Evolutionary conservation across 2,888 invertebrate species (phyloP).

Genomic region (Luperina nickerlii): DNA sequence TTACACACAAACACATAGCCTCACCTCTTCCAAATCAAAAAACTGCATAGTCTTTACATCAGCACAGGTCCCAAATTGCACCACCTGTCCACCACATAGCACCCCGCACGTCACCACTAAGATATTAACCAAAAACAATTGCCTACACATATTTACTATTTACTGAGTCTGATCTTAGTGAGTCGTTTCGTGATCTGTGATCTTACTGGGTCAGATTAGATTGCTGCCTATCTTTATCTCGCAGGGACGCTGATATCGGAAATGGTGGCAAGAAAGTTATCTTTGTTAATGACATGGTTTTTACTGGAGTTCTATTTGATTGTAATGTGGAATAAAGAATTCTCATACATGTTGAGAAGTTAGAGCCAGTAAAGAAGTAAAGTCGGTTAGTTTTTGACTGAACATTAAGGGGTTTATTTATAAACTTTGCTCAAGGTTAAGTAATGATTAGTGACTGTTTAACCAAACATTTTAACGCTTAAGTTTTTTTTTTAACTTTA

Average conservation of each 20-base stretch:
- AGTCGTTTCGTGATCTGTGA: slow-evolving; percentile 12
- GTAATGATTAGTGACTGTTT: neutral
- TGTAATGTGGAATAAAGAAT: too few relatives aligned
- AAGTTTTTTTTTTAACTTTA: neutral
- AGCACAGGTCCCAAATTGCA: slow-evolving; percentile 81
- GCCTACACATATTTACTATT: slow-evolving; percentile 67
- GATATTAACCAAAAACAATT: slow-evolving; percentile 57
- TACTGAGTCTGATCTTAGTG: slow-evolving; percentile 24
- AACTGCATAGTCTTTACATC: slow-evolving; percentile 79
- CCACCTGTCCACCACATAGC: slow-evolving; percentile 74
- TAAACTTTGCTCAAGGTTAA: neutral
- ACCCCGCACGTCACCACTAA: slow-evolving; percentile 58
- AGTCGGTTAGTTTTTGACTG: neutral
- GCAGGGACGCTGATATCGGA: slow-evolving; percentile 35
- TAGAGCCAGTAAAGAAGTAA: neutral
- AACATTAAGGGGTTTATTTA: neutral
- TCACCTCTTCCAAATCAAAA: slow-evolving; percentile 84
- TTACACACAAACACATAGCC: slow-evolving; percentile 19
- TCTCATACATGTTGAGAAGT: neutral
- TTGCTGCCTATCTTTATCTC: slow-evolving; percentile 40
- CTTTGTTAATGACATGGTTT: slow-evolving; percentile 2
- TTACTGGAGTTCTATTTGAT: neutral
- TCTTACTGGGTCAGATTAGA: slow-evolving; percentile 50
- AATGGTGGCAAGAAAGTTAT: slow-evolving; percentile 22
- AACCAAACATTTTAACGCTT: neutral